Evolutionary conservation across 2,888 invertebrate species (phyloP), one percentile per base, ranked within the genome.

Genomic region (Catonia carolina): DNA sequence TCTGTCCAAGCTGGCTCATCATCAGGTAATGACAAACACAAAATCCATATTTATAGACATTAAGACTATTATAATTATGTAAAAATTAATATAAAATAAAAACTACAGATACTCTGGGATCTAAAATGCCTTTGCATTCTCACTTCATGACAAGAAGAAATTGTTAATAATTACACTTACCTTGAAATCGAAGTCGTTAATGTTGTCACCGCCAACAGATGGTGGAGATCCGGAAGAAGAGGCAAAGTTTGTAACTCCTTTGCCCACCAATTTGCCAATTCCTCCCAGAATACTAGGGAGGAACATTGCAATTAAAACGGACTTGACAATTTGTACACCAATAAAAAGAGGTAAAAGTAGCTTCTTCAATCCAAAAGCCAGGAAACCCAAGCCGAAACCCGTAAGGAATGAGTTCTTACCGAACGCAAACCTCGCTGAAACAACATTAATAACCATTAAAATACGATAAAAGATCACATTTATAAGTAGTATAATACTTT

Each of bases 271-370:
- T 73, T 89, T 89, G 52, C 89, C 89, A 56, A 90, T 79, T 65
- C 87, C 86, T 53, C 90, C 89, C 61, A 91, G 77, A 58, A 91
- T 82, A 59, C 88, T 87, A 1, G 90, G 90, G 69, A 91, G 77
- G 72, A 92, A 90, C 76, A 91, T 81, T 7, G 89, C 90, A 31
- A 91, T 78, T 18, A 91, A 74, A 45, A 90, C 79, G 33, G 88
- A 87, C 73, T 92, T 92, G 66, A 89, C 77, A 52, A 91, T 78
- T 74, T 91, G 89, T 4, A 85, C 81, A 1, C 88, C 91, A 68
- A 92, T 82, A 67, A 90, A 79, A 52, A 92, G 74, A 0, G 91
- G 91, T 67, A 90, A 78, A 68, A 91, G 78, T 63, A 90, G 77
- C 72, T 90, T 90, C 75, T 90, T 91, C 57, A 92, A 74, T 23